phyloP scores from a whole-genome alignment of 2,888 invertebrate species.

The Orthonychiurus folsomi region DNA sequence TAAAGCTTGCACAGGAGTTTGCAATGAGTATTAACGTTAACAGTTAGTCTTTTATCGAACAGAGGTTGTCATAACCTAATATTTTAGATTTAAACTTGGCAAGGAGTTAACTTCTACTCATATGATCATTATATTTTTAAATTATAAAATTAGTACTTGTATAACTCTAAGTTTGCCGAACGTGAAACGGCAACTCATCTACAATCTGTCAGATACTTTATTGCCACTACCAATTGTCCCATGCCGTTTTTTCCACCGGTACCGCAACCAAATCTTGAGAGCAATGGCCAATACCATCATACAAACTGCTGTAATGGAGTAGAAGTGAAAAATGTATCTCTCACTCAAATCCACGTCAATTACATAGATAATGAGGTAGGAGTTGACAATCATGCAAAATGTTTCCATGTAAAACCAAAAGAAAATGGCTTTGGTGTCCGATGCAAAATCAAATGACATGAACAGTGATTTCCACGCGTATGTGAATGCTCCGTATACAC shows the following conservation, averaged over 20 bases:
- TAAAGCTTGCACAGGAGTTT: too few species aligned
- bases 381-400: constrained; percentile 16
- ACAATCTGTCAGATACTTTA: too few species aligned
- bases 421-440: constrained; percentile 13
- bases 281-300: background rate
- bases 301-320: background rate
- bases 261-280: background rate
- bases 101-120: too few species aligned
- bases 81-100: too few species aligned
- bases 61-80: too few species aligned
- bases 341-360: background rate
- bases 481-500: constrained; percentile 28
- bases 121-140: too few species aligned
- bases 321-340: background rate
- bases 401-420: constrained; percentile 26
- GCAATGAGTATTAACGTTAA: too few species aligned
- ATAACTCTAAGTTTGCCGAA: too few species aligned
- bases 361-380: constrained; percentile 12
- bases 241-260: background rate
- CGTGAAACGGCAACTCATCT: too few species aligned
- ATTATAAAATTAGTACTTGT: too few species aligned
- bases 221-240: background rate
- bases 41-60: too few species aligned
- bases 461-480: constrained; percentile 27
- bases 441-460: constrained; percentile 26